Evolutionary conservation across 2,888 invertebrate genomes (phyloP), one percentile per base, ranked within the genome.

Genomic region (Drepana falcataria): DNA sequence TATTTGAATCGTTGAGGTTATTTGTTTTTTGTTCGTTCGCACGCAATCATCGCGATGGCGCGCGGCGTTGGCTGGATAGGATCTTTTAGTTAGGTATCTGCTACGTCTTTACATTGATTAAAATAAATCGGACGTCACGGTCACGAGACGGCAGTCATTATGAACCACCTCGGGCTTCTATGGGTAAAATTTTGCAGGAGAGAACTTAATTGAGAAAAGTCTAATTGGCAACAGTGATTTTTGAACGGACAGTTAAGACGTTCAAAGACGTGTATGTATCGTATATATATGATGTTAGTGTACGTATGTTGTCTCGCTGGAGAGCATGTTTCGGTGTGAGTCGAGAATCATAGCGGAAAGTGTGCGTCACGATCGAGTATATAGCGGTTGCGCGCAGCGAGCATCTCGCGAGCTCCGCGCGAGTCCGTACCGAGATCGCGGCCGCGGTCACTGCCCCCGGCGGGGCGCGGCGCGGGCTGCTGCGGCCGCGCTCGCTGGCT

Each of bases 361-460:
- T 2, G 44, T 44, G 44, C 44, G 44, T 44, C 44, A 44, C 44
- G 51, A 34, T 41, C 51, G 34, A 40, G 40, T 51, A 7, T 33
- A 40, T 37, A 2, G 65, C 60, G 63, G 63, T 60, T 58, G 63
- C 57, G 63, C 56, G 53, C 49, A 56, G 60, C 58, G 55, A 60
- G 63, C 67, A 62, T 69, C 68, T 66, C 64, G 35, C 51, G 41
- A 40, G 2, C 2, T 6, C 37, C 40, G 40, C 21, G 37, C 52
- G 52, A 54, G 56, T 55, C 62, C 68, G 68, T 75, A 73, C 71
- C 75, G 68, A 68, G 81, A 71, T 79, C 70, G 71, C 68, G 75
- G 57, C 66, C 57, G 74, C 79, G 83, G 86, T 85, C 83, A 82
- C 66, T 77, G 86, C 75, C 79, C 83, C 71, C 75, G 66, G 48